Evolutionary conservation across 2,113 vertebrate species (phyloP), one percentile per base, ranked within the genome.

Genomic region (Tringa solitaria): DNA sequence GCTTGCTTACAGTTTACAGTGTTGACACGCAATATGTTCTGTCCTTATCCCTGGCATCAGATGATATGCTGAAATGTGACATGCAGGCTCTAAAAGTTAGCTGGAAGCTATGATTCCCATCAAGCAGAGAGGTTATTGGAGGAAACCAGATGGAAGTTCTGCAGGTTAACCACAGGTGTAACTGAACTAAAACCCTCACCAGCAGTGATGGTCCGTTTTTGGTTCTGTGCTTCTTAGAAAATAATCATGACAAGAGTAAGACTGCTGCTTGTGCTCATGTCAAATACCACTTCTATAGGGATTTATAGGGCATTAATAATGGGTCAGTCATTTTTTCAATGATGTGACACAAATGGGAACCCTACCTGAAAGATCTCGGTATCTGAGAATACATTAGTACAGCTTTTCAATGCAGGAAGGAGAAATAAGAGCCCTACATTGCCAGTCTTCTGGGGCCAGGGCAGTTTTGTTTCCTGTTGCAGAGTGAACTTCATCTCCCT

Each of bases 51-150:
- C 50, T 93, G 80, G 65, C 73, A 87, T 73, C 70, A 84, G 77
- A 91, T 89, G 86, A 92, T 96, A 64, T 95, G 65, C 76, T 89
- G 90, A 96, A 96, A 93, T 84, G 53, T 84, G 86, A 91, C 90
- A 72, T 60, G 53, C 33, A 93, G 80, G 41, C 56, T 90, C 80
- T 95, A 81, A 87, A 92, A 84, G 56, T 86, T 93, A 93, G 80
- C 94, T 96, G 69, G 86, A 76, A 96, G 92, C 89, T 84, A 89
- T 81, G n/a, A 89, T 75, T 93, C 57, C 51, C 23, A 82, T 89
- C 83, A 95, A 87, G 39, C 53, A 75, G 35, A 74, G 73, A 81
- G 43, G 39, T 82, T 89, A 89, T 35, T 53, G 61, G 73, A 82
- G 73, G 90, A 93, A 95, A 87, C 21, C 83, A 79, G 65, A 84